phyloP scores from a whole-genome alignment of 1,140 invertebrate genomes.

The Drosophila tsacasi region DNA sequence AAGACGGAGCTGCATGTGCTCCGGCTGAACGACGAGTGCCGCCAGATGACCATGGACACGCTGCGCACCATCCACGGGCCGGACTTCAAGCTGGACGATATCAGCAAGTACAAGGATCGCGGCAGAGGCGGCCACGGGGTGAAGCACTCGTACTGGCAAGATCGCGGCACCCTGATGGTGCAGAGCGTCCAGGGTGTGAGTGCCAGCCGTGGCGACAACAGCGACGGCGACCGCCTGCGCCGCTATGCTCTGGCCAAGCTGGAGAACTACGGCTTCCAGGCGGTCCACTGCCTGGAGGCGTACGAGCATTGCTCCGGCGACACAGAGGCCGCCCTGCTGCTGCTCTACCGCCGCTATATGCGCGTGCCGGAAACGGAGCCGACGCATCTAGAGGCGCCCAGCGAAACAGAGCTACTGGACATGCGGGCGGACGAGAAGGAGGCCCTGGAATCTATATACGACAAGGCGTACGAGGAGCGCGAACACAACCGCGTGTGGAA shows the following conservation, averaged over 20 bases:
- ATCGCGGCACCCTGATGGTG: conserved; percentile 89
- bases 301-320: conserved; percentile 88
- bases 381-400: conserved; percentile 41
- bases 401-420: conserved; percentile 87
- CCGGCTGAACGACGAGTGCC: conserved; percentile 88
- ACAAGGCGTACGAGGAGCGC: conserved; percentile 88
- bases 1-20: conserved; percentile 91
- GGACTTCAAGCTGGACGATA: conserved; percentile 87
- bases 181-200: conserved; percentile 90
- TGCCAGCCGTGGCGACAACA: conserved; percentile 70
- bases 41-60: conserved; percentile 90
- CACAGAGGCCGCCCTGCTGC: conserved; percentile 88
- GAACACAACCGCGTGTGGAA: conserved; percentile 89
- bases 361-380: conserved; percentile 70
- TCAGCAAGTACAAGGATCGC: conserved; percentile 88
- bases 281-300: conserved; percentile 90
- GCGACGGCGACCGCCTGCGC: conserved; percentile 86
- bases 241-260: conserved; percentile 90
- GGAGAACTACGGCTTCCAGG: conserved; percentile 90
- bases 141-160: conserved; percentile 90
- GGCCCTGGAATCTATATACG: conserved; percentile 91
- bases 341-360: conserved; percentile 89
- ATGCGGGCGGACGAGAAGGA: conserved; percentile 89
- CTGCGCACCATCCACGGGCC: conserved; percentile 89
- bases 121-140: conserved; percentile 88